Evolutionary conservation across 2,888 invertebrate genomes (phyloP).

Genomic region (Mythimna impura): DNA sequence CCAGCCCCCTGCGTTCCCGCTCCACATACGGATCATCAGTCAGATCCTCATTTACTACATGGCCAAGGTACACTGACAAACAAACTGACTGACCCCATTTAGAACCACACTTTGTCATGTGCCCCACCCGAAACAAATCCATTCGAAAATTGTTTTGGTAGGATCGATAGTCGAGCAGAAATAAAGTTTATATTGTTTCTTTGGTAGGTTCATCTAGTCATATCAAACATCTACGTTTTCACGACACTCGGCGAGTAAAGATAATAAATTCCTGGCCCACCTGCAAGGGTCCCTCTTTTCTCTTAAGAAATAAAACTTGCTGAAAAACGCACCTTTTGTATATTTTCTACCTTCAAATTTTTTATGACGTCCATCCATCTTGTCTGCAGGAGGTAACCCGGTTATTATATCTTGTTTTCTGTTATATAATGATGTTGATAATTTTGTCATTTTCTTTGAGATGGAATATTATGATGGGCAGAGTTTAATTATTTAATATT

Average conservation of each 20-base stretch:
- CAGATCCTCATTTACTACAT: no score
- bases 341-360: slow-evolving; percentile 55
- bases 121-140: no score
- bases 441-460: slow-evolving; percentile 36
- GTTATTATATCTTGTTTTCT: slow-evolving; percentile 56
- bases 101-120: no score
- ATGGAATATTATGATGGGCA: not conserved
- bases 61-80: no score
- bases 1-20: no score
- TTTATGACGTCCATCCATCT: slow-evolving; percentile 61
- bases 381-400: slow-evolving; percentile 55
- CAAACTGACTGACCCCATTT: no score
- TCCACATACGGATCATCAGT: no score
- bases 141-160: no score
- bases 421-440: slow-evolving; percentile 38
- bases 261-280: slow-evolving; percentile 72
- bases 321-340: slow-evolving; percentile 70
- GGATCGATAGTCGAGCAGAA: no score
- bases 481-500: slow-evolving; percentile 1
- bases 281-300: slow-evolving; percentile 72
- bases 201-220: slow-evolving; percentile 13
- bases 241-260: slow-evolving; percentile 64
- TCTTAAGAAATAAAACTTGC: slow-evolving; percentile 73
- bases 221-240: slow-evolving; percentile 21
- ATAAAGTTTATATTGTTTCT: no score